phyloP scores from a whole-genome alignment of 92 coral and sea anemone genomes.

The Phymanthus crucifer region DNA sequence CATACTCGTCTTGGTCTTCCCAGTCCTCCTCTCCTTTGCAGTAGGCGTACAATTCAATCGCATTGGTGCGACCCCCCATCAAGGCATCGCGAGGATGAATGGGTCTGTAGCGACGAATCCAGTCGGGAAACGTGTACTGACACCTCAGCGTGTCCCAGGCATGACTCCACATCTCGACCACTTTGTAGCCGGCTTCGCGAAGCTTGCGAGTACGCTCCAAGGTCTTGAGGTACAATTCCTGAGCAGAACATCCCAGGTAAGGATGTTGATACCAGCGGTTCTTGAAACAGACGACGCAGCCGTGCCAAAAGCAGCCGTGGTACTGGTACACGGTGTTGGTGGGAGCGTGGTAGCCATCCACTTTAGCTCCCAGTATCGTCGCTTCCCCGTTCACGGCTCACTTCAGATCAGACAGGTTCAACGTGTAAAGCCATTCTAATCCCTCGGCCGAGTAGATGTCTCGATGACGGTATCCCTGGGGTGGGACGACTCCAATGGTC shows the following conservation, averaged over 20 bases:
- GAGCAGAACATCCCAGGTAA: neutral
- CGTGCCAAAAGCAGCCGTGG: neutral
- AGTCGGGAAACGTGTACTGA: no score
- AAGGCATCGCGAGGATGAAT: no score
- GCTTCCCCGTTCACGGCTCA: no score
- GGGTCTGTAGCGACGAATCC: no score
- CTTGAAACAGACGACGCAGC: neutral
- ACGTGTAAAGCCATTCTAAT: neutral
- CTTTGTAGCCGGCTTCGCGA: neutral
- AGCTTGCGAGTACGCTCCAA: neutral
- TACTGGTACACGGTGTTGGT: no score
- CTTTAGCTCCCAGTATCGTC: no score
- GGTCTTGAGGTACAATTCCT: neutral
- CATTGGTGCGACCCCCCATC: no score
- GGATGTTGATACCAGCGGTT: neutral
- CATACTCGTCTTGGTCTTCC: no score
- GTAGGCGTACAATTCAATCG: neutral
- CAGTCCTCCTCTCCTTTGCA: no score
- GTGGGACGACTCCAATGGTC: neutral
- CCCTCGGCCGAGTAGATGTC: neutral
- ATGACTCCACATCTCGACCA: neutral
- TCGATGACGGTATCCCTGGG: neutral
- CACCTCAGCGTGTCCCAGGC: neutral
- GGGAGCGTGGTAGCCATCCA: no score
- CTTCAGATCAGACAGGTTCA: neutral